Evolutionary conservation across 2,113 vertebrate genomes (phyloP), one percentile per base, ranked within the genome.

Genomic region (Recurvirostra avosetta): DNA sequence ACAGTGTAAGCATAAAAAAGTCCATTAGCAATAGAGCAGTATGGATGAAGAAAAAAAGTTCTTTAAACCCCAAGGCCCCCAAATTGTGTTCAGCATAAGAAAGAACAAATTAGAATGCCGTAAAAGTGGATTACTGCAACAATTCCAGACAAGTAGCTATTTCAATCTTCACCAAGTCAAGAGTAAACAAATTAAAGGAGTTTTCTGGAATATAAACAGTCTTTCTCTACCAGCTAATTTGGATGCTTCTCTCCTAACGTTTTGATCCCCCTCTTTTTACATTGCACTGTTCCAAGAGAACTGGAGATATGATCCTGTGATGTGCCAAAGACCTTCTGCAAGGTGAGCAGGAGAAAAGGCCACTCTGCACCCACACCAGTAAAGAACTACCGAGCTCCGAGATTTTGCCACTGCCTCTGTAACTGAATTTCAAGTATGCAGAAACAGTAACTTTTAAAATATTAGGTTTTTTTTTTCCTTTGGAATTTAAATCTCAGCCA

Each of bases 121-220:
- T 23, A 93, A 81, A 88, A 90, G 58, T 23, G 4, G 29, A 78
- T 95, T 81, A 84, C 62, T 52, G 1, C 27, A 88, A 86, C 74
- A 86, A 92, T 91, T 95, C 81, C 90, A 97, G 74, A 94, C 38
- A 72, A 87, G 85, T 49, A 67, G 55, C 67, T 83, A 90, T 66
- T 89, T 96, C 83, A 84, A n/a, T 79, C 45, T 83, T 55, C 76
- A 96, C n/a, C 83, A 94, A 80, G 38, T 75, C 71, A 92, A 72
- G 17, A 88, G 34, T 49, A 55, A 68, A 92, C 88, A 67, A 72
- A 29, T 25, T 9, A 88, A 76, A 72, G 32, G 6, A 45, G 25
- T 83, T 59, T 86, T 55, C 70, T 67, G 66, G n/a, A 86, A 56
- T 41, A 72, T 12, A 45, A 59, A 21, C 1, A 63, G n/a, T 34